phyloP scores from a whole-genome alignment of 2,797 vertebrate species.

The Anolis apletophallus region DNA sequence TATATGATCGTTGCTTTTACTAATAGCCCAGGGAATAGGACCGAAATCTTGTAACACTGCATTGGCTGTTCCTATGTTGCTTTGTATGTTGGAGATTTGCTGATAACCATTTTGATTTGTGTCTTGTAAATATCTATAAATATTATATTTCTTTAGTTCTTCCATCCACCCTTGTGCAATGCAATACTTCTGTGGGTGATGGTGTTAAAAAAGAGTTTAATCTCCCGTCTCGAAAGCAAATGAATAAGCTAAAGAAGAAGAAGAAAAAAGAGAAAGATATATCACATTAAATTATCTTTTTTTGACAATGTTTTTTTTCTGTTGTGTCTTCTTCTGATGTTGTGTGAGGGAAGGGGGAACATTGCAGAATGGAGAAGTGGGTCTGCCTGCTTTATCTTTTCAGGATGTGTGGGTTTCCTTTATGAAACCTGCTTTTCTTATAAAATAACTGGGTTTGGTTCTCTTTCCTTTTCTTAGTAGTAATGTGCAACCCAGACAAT shows the following conservation, averaged over 20 bases:
- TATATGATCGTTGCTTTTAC: slow-evolving; percentile 3
- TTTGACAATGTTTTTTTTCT: slow-evolving; percentile 73
- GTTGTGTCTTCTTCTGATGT: slow-evolving; percentile 69
- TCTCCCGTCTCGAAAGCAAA: slow-evolving; percentile 63
- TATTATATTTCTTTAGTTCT: slow-evolving; percentile 43
- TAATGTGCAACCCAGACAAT: neutral
- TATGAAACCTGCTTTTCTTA: neutral
- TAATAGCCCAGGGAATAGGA: neutral
- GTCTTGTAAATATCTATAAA: slow-evolving; percentile 7
- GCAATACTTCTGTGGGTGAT: slow-evolving; percentile 65
- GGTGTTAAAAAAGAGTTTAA: slow-evolving; percentile 60
- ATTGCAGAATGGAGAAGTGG: slow-evolving; percentile 20
- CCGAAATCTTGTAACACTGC: slow-evolving; percentile 32
- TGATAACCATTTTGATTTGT: slow-evolving; percentile 55
- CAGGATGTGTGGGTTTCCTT: neutral
- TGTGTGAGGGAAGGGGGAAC: slow-evolving; percentile 20
- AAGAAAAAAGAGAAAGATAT: slow-evolving; percentile 23
- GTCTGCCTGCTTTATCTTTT: neutral
- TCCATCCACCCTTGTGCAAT: slow-evolving; percentile 64
- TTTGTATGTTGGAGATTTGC: slow-evolving; percentile 67
- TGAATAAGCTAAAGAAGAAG: slow-evolving; percentile 43
- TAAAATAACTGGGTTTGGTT: neutral
- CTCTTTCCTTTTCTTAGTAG: neutral
- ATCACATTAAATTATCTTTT: slow-evolving; percentile 83
- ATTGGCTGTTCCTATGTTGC: slow-evolving; percentile 61